Conservation (phyloP, 2,113 vertebrate genomes). For the Melanostigma gelatinosum region DNA sequence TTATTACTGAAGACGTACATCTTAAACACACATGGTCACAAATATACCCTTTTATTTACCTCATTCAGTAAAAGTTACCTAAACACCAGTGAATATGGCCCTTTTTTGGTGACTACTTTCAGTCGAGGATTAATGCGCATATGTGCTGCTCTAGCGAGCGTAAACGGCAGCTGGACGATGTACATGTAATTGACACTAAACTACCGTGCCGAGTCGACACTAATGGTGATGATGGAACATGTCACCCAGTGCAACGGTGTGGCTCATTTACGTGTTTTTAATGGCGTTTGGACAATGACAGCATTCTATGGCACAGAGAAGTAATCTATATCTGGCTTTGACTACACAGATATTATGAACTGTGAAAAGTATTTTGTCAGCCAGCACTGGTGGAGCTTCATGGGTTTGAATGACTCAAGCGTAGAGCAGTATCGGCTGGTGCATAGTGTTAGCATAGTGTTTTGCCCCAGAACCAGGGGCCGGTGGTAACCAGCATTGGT, state of each 20-base stretch:
- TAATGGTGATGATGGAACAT: neutral
- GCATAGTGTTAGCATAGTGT: neutral
- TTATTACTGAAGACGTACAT: neutral
- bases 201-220: neutral
- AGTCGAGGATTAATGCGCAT: neutral
- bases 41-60: too few relatives aligned
- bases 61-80: neutral
- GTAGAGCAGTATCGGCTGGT: neutral
- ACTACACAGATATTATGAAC: neutral
- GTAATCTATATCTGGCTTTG: neutral
- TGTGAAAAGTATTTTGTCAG: neutral
- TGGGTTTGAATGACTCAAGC: neutral
- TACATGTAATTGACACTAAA: neutral
- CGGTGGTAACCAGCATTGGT: constrained; percentile 20
- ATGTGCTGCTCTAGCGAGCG: neutral
- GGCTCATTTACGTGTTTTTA: neutral
- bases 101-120: neutral
- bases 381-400: neutral
- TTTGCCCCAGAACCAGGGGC: neutral
- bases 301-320: neutral
- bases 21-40: too few relatives aligned
- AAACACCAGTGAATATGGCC: neutral
- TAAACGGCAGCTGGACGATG: neutral
- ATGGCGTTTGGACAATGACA: neutral
- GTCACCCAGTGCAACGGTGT: neutral